Base-by-base conservation (phyloP, 2,113 vertebrate species). In the Gymnocephalus cernua region DNA sequence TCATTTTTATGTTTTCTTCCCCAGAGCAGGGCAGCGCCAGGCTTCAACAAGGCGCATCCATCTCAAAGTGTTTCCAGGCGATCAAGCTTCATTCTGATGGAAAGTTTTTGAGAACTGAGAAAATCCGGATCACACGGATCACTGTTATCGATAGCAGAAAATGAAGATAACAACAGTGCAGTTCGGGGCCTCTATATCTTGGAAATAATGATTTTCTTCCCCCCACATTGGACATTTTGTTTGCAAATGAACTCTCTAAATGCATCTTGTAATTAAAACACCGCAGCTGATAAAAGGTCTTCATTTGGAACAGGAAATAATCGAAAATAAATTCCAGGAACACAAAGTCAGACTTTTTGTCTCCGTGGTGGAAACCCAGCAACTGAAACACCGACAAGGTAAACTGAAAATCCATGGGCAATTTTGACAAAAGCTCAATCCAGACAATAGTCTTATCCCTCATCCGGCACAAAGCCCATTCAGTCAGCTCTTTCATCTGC, bases 401-500 rank as follows among this genome's bases (percentile, higher is more conserved):
- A 82, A 88, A 78, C 53, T 47, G 32, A 66, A 85, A 76, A 72
- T 82, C 62, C 70, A 79, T 50, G 57, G 65, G 73, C 63, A 45
- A 41, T n/a, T 88, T 16, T 77, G 53, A 90, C 85, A 74, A 69
- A 77, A 82, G 70, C 72, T 61, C 27, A 74, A 58, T 80, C 70
- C 82, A 88, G 77, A 92, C 92, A 90, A 88, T 87, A 81, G 79
- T 79, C 79, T 85, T 79, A 85, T 90, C 85, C 86, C 69, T 82
- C 82, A 82, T 74, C 72, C 72, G 80, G 62, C 51, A 85, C 90
- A 88, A 90, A 90, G 87, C 81, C 84, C 76, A 86, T 91, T 91
- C 80, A 86, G 25, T 69, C 61, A 66, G 80, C 73, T 77, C 80
- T 89, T 92, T 93, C 81, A 91, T 91, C 89, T 86, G 71, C 3